Evolutionary conservation across 2,113 vertebrate species (phyloP).

Genomic region (Nibea coibor): DNA sequence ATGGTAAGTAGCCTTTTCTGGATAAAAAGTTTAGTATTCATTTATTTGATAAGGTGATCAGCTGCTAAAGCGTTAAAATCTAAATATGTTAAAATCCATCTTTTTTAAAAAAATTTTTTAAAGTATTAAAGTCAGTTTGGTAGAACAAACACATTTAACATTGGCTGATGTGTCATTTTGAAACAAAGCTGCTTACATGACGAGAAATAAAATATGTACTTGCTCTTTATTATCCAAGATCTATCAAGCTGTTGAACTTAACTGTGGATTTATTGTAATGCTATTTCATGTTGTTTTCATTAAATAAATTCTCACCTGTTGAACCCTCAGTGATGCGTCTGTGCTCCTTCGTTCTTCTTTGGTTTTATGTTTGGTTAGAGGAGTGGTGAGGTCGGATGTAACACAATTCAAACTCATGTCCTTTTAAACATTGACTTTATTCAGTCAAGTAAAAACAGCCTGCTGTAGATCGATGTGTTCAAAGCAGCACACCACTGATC

Average conservation of each 20-base stretch:
- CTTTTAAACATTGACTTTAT: background rate
- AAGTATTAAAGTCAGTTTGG: background rate
- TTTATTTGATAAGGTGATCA: background rate
- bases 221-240: conserved; percentile 2
- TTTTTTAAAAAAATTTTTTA: too few species aligned
- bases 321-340: conserved; percentile 9
- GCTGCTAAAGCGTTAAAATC: background rate
- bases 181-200: conserved; percentile 1
- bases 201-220: background rate
- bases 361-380: background rate
- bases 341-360: background rate
- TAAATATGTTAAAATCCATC: background rate
- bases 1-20: conserved; percentile 15
- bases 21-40: background rate
- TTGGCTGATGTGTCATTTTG: background rate
- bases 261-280: background rate
- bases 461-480: conserved; percentile 3
- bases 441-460: background rate
- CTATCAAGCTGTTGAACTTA: background rate
- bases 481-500: conserved; percentile 1
- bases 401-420: background rate
- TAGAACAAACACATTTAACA: background rate
- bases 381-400: background rate
- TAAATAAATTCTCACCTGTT: conserved; percentile 30
- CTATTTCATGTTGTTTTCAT: conserved; percentile 1